These are phyloP conservation scores for Zaprionus nigranus DNA, from an alignment of 1,140 invertebrate species.

Conservation along the genomic window DNA sequence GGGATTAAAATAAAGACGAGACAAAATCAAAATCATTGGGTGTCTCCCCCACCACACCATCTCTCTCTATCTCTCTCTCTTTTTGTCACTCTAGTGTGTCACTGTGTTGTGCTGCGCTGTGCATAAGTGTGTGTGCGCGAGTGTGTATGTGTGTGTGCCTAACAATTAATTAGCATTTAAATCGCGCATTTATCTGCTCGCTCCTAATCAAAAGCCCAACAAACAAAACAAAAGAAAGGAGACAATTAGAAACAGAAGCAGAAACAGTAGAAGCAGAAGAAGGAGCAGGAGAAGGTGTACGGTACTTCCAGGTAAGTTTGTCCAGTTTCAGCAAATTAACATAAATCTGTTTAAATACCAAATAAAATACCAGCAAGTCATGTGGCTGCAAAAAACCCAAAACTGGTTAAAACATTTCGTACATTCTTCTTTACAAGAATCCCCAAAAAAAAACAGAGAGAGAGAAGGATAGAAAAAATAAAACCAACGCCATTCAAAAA, in stretches of 20 bases:
- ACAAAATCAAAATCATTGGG: conserved; percentile 43
- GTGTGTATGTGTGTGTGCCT: conserved; percentile 22
- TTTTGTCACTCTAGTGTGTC: neutral
- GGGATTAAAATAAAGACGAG: conserved; percentile 43
- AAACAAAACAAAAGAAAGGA: conserved; percentile 4
- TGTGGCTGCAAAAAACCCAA: neutral
- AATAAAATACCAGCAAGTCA: neutral
- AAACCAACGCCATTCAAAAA: conserved; percentile 55
- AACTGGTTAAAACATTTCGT: neutral
- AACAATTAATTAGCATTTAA: conserved; percentile 70
- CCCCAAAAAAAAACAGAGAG: conserved; percentile 13
- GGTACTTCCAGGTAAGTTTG: neutral
- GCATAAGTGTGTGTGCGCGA: conserved; percentile 6
- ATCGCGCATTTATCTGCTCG: conserved; percentile 59
- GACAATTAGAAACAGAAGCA: neutral
- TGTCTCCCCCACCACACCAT: neutral
- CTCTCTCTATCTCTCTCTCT: neutral
- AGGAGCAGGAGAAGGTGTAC: neutral
- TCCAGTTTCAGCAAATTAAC: neutral
- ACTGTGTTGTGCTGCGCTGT: conserved; percentile 9
- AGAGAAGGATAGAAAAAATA: neutral
- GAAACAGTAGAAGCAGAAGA: neutral
- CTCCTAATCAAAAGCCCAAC: conserved; percentile 50
- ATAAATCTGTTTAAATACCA: neutral
- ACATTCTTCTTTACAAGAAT: conserved; percentile 35